phyloP scores from a whole-genome alignment of 2,888 invertebrate species.

The Cryptosula pallasiana region DNA sequence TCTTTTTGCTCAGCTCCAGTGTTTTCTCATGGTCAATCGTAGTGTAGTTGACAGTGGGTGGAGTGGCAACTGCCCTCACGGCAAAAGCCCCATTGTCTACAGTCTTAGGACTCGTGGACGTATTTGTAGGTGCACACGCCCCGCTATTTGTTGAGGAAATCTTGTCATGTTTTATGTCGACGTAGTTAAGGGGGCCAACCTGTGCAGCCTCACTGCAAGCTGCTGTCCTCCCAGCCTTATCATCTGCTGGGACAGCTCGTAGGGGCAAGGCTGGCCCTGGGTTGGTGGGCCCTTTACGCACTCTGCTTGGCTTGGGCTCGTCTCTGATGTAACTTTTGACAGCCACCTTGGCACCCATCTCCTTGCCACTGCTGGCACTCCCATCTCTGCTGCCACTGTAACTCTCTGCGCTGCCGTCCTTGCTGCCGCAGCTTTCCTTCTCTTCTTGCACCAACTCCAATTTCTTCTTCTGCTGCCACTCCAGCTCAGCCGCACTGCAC shows the following conservation, averaged over 20 bases:
- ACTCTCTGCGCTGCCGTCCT: background rate
- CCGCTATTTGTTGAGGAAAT: background rate
- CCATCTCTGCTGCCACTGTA: background rate
- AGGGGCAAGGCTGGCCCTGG: background rate
- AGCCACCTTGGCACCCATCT: background rate
- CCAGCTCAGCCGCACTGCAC: constrained; percentile 4
- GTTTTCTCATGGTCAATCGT: constrained; percentile 10
- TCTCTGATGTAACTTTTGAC: constrained; percentile 9
- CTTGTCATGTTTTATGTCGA: constrained; percentile 4
- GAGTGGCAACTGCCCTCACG: background rate
- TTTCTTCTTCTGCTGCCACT: constrained; percentile 1
- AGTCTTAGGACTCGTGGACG: background rate
- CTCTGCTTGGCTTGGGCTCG: background rate
- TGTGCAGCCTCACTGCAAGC: background rate
- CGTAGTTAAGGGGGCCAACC: background rate
- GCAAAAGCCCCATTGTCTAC: background rate
- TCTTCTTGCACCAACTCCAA: constrained; percentile 1
- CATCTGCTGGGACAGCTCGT: background rate
- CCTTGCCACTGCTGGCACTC: background rate
- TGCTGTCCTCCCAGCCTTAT: background rate
- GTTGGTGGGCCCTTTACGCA: background rate
- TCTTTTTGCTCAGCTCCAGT: constrained; percentile 1
- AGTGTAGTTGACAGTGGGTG: background rate
- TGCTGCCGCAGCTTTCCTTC: background rate
- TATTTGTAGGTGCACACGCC: background rate